phyloP scores from a whole-genome alignment of 2,113 vertebrate genomes.

The Cephalopholis sonnerati region DNA sequence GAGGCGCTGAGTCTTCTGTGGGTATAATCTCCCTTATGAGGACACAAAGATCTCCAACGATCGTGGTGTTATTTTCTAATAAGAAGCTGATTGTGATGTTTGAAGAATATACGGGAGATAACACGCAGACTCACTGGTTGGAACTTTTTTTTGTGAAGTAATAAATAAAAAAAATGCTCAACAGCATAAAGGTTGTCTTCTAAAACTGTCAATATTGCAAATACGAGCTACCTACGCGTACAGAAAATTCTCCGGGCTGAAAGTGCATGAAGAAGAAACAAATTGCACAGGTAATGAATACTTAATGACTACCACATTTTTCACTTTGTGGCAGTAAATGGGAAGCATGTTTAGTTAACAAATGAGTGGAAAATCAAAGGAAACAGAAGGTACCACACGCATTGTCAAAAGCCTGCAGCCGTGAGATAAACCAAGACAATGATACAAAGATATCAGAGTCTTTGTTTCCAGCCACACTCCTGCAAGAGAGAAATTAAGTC shows the following conservation, averaged over 20 bases:
- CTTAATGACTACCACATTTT: slow-evolving; percentile 79
- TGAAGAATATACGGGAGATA: slow-evolving; percentile 15
- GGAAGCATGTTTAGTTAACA: slow-evolving; percentile 78
- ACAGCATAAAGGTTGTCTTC: slow-evolving; percentile 23
- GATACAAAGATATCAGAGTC: slow-evolving; percentile 68
- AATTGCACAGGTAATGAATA: slow-evolving; percentile 77
- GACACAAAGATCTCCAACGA: slow-evolving; percentile 28
- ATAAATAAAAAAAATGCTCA: slow-evolving; percentile 48
- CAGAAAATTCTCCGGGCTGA: slow-evolving; percentile 64
- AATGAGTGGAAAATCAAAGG: slow-evolving; percentile 70
- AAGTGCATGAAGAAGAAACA: slow-evolving; percentile 71
- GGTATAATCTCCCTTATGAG: slow-evolving; percentile 51
- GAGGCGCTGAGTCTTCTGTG: slow-evolving; percentile 63
- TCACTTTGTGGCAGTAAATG: slow-evolving; percentile 77
- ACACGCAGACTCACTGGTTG: neutral
- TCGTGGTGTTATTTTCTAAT: neutral
- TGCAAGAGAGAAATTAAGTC: slow-evolving; percentile 58
- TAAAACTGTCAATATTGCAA: slow-evolving; percentile 64
- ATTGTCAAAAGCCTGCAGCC: slow-evolving; percentile 78
- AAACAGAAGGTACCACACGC: slow-evolving; percentile 59
- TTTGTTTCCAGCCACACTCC: slow-evolving; percentile 60
- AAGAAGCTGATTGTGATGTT: slow-evolving; percentile 11
- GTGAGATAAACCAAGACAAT: slow-evolving; percentile 76
- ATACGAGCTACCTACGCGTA: slow-evolving; percentile 42
- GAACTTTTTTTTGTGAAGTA: slow-evolving; percentile 8